These are phyloP conservation scores for Neodiprion virginianus DNA, from an alignment of 1,140 invertebrate species.

Conservation along the genomic window DNA sequence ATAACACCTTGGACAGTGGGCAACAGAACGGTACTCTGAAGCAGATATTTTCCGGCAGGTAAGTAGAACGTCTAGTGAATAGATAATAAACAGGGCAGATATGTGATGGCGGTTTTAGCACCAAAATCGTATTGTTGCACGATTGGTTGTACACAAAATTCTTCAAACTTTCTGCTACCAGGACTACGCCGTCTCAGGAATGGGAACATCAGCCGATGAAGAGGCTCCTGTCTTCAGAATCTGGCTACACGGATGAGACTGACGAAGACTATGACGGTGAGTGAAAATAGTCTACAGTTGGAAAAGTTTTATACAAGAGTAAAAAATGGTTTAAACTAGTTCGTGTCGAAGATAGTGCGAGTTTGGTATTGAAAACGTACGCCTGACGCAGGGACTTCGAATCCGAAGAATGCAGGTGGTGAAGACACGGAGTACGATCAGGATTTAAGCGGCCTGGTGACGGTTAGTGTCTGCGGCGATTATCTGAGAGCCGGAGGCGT, in stretches of 20 bases:
- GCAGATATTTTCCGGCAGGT: constrained; percentile 42
- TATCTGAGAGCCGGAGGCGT: constrained; percentile 72
- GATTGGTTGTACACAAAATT: background rate
- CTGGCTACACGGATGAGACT: constrained; percentile 54
- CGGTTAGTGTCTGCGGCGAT: constrained; percentile 66
- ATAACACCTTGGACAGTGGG: constrained; percentile 38
- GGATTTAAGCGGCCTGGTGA: constrained; percentile 38
- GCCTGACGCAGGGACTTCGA: background rate
- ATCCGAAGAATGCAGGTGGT: constrained; percentile 16
- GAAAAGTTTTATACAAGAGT: no score
- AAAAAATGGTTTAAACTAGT: no score
- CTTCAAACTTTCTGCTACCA: background rate
- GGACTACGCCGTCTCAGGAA: constrained; percentile 23
- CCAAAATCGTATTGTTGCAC: no score
- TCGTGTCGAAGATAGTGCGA: background rate
- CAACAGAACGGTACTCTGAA: constrained; percentile 36
- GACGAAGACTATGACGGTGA: constrained; percentile 57
- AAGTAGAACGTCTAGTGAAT: constrained; percentile 10
- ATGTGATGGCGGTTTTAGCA: no score
- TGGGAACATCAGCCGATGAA: constrained; percentile 37
- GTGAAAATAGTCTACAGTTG: constrained; percentile 29
- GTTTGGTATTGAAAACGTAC: background rate
- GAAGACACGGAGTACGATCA: constrained; percentile 13
- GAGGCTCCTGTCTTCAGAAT: constrained; percentile 53
- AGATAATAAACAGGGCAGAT: background rate